A percentile compares a stretch with the other conserved stretches of the same genome.
Conservation (phyloP, 2,888 invertebrate genomes). For the Chironomus tentans region DNA sequence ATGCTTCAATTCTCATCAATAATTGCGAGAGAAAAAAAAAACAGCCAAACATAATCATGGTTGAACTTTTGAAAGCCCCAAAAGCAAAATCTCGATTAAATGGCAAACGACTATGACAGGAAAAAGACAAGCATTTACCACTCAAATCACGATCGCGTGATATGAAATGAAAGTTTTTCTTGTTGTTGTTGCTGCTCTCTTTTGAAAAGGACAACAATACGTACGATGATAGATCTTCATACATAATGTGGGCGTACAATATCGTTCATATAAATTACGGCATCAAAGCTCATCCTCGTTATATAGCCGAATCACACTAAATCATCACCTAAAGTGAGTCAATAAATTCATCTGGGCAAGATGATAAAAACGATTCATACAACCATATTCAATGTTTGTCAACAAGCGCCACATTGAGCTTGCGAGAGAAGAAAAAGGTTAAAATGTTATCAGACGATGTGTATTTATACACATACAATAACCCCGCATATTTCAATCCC, state of each 20-base stretch:
- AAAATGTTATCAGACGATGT: not conserved
- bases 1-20: too few relatives aligned
- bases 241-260: too few relatives aligned
- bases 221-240: not conserved
- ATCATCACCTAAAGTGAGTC: not conserved
- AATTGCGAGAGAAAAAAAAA: too few relatives aligned
- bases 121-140: slow-evolving; percentile 5
- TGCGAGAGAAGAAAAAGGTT: not conserved
- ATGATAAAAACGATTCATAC: not conserved
- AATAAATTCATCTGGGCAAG: not conserved
- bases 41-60: too few relatives aligned
- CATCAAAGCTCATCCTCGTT: not conserved
- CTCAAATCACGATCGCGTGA: slow-evolving; percentile 13
- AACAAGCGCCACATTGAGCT: not conserved
- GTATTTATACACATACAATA: too few relatives aligned
- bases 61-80: too few relatives aligned
- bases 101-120: too few relatives aligned
- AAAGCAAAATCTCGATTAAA: too few relatives aligned
- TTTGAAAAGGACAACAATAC: not conserved
- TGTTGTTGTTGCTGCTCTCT: not conserved
- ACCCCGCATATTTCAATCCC: not conserved
- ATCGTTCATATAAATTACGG: too few relatives aligned
- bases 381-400: not conserved
- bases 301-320: not conserved
- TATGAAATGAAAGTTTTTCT: slow-evolving; percentile 1